A percentile compares a stretch with the other conserved stretches of the same genome.
phyloP scores from a whole-genome alignment of 2,888 invertebrate species.

The Stenoptilia bipunctidactyla region DNA sequence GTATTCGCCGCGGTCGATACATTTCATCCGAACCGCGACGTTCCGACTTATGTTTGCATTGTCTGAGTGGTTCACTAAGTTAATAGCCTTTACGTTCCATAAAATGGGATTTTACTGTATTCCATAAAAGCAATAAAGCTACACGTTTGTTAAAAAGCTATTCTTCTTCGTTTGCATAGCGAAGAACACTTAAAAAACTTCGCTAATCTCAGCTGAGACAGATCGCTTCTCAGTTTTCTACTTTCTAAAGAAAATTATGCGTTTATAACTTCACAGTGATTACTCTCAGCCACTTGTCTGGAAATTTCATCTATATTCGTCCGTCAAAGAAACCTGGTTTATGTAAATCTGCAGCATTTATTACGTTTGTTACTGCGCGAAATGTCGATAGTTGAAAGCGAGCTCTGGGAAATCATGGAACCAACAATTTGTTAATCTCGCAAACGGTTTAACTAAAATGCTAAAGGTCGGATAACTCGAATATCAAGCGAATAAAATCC shows the following conservation, averaged over 20 bases:
- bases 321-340: conserved; percentile 43
- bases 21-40: conserved; percentile 41
- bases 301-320: conserved; percentile 40
- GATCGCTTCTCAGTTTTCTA: conserved; percentile 7
- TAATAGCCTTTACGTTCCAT: conserved; percentile 43
- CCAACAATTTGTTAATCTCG: conserved; percentile 39
- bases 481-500: not conserved
- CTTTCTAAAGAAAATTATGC: conserved; percentile 37
- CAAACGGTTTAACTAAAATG: conserved; percentile 13
- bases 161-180: too few relatives aligned
- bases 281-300: conserved; percentile 31
- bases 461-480: conserved; percentile 2
- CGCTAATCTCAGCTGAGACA: too few relatives aligned
- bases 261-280: conserved; percentile 31
- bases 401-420: conserved; percentile 27
- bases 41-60: conserved; percentile 49
- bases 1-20: conserved; percentile 42
- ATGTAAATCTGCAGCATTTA: conserved; percentile 47
- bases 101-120: conserved; percentile 38
- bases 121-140: conserved; percentile 15
- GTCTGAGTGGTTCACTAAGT: conserved; percentile 44
- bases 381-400: conserved; percentile 26
- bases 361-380: conserved; percentile 33
- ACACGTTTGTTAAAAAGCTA: too few relatives aligned
- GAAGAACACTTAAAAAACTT: too few relatives aligned